Conservation (phyloP, 92 coral and sea anemone genomes). For the Meandrina meandrites region DNA sequence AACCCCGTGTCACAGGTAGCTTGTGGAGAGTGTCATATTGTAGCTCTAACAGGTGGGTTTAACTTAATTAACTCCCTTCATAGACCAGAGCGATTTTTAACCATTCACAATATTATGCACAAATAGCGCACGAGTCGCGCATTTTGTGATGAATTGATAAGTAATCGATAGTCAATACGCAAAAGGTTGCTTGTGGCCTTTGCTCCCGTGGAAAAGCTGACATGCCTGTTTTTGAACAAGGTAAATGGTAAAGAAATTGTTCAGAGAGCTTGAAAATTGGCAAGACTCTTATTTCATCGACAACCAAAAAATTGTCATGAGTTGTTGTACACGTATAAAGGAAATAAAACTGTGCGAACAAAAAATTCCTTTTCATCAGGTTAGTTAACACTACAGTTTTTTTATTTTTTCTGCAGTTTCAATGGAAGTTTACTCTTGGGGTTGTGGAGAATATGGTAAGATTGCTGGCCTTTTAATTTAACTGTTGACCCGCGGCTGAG, state of each 20-base stretch:
- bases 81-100: not conserved
- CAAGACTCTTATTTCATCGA: too few species aligned
- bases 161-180: too few species aligned
- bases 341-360: not conserved
- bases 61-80: not conserved
- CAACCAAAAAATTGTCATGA: too few species aligned
- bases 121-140: not conserved
- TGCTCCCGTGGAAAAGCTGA: too few species aligned
- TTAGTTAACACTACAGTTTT: not conserved
- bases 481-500: not conserved
- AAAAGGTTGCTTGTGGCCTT: too few species aligned
- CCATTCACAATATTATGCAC: not conserved
- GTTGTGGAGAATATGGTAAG: constrained; percentile 97
- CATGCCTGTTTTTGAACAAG: too few species aligned
- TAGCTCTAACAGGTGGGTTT: constrained; percentile 74
- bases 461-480: not conserved
- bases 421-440: constrained; percentile 92
- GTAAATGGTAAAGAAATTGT: too few species aligned
- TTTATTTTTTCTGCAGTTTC: constrained; percentile 57
- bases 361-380: not conserved
- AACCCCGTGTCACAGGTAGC: constrained; percentile 84
- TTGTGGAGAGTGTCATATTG: constrained; percentile 95
- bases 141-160: too few species aligned
- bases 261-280: too few species aligned
- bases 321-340: too few species aligned